These are phyloP conservation scores for Timema podura DNA, from an alignment of 2,888 invertebrate species.

Conservation along the genomic window DNA sequence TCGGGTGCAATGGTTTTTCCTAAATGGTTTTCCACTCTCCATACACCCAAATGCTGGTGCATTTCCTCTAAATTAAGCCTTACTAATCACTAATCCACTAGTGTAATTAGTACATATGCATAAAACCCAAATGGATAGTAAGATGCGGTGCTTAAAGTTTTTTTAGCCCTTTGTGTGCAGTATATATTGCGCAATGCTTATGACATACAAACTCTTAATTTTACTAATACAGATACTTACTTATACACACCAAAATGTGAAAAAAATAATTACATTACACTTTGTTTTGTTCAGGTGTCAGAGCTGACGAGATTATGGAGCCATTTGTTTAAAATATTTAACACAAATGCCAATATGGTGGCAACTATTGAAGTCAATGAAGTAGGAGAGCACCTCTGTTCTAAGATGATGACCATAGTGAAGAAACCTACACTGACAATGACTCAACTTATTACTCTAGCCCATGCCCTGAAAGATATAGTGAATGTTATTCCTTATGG, in stretches of 20 bases:
- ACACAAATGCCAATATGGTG: neutral
- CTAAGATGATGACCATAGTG: neutral
- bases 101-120: too few species aligned
- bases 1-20: too few species aligned
- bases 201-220: too few species aligned
- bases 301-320: slow-evolving; percentile 12
- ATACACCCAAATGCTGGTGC: too few species aligned
- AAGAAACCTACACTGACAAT: neutral
- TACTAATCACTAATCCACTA: too few species aligned
- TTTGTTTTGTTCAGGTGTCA: slow-evolving; percentile 12
- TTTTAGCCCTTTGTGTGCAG: too few species aligned
- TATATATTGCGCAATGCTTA: too few species aligned
- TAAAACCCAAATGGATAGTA: too few species aligned
- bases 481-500: neutral
- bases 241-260: neutral
- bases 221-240: too few species aligned
- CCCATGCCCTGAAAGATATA: neutral
- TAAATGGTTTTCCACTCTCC: too few species aligned
- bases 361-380: slow-evolving; percentile 14
- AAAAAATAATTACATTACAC: neutral
- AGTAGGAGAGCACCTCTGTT: slow-evolving; percentile 11
- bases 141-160: too few species aligned
- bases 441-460: neutral
- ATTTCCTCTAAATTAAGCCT: too few species aligned
- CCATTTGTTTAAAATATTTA: slow-evolving; percentile 10